Evolutionary conservation across 2,888 invertebrate genomes (phyloP), one percentile per base, ranked within the genome.

Genomic region (Lasius fuliginosus): DNA sequence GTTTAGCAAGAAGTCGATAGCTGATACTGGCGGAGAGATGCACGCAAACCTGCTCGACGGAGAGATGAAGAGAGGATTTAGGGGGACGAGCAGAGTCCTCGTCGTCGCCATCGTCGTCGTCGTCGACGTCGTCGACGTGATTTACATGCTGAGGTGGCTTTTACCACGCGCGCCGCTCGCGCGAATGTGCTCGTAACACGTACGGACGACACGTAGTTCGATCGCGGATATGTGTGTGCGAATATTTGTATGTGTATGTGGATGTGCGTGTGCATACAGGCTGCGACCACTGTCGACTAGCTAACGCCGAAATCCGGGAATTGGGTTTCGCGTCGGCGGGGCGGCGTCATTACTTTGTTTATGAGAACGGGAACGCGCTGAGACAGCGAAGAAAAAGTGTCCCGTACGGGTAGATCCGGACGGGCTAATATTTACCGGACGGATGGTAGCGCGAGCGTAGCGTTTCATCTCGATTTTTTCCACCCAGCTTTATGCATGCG

Each of bases 281-380:
- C n/a, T 46, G 56, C 64, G 30, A 56, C 49, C 56, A 33, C 62
- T 27, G 74, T 82, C 82, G 23, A 75, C 79, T 60, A 60, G 79
- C 79, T 71, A 71, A 42, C 42, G 73, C 60, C 84, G 84, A 89
- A 87, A 89, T 88, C 85, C 83, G 85, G 84, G 90, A 90, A 91
- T 90, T 90, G 90, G 90, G 86, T 90, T 88, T 87, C 83, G 86
- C 85, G 85, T 90, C 85, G 88, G 90, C 89, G 84, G 87, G 56
- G 68, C 49, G 49, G 76, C 76, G 91, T 93, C 93, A 92, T 93
- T 93, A 93, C 92, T 91, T 93, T 93, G 92, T 93, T 93, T 93
- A 93, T 92, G 93, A 91, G 93, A 83, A 88, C 87, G 88, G 88
- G 86, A 93, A 93, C 83, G 84, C 87, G 91, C 88, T 84, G 90